A percentile compares a stretch with the other conserved stretches of the same genome.
Conservation (phyloP, 2,797 vertebrate genomes). For the Phyllotis vaccarum region DNA sequence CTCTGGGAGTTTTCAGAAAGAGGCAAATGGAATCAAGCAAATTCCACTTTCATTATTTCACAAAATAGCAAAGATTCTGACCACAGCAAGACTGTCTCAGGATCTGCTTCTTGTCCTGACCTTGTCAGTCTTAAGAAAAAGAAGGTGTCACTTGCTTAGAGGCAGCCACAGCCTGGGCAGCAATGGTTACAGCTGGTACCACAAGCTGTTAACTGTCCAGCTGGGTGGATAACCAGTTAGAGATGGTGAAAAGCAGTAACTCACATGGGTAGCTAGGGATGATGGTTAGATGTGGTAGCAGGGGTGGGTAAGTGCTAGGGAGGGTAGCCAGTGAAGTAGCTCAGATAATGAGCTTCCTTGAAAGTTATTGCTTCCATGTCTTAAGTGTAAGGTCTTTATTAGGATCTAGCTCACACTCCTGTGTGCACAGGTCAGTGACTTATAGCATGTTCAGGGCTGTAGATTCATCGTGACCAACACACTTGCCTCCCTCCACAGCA, state of each 20-base stretch:
- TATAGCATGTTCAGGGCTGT: not conserved
- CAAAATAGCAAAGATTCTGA: constrained; percentile 15
- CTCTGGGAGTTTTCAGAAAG: constrained; percentile 21
- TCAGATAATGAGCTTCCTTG: not conserved
- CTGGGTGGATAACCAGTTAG: not conserved
- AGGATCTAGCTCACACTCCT: not conserved
- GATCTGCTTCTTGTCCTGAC: not conserved
- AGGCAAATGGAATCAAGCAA: not conserved
- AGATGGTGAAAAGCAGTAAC: too few species aligned
- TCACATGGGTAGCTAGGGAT: not conserved
- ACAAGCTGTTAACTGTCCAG: not conserved
- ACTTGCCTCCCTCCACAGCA: not conserved
- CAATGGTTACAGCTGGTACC: not conserved
- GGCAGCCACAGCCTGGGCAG: not conserved
- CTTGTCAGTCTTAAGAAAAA: not conserved
- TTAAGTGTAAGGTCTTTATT: not conserved
- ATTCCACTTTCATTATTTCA: constrained; percentile 19
- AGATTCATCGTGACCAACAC: not conserved
- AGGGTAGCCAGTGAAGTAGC: not conserved
- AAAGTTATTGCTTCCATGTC: not conserved
- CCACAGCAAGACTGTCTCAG: not conserved
- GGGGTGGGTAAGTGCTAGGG: not conserved
- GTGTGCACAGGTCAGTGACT: not conserved
- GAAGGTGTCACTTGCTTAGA: not conserved
- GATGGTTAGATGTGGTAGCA: not conserved